phyloP scores from a whole-genome alignment of 2,113 vertebrate species.

The Indicator maculatus region DNA sequence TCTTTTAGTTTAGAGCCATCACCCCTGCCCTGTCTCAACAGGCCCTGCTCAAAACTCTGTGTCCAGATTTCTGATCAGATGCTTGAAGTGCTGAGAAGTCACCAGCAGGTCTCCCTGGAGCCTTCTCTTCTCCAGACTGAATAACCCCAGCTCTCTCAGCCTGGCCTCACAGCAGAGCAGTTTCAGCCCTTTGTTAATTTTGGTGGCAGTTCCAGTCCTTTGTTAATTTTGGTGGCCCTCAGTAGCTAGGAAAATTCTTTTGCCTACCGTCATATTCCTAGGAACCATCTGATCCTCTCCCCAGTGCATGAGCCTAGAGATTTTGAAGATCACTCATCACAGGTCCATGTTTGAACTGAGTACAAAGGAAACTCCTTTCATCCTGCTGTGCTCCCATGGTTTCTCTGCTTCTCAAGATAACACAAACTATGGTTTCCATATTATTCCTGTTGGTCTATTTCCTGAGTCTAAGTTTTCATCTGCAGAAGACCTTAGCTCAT shows the following conservation, averaged over 20 bases:
- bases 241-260: neutral
- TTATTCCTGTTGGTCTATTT: neutral
- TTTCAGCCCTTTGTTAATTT: too few species aligned
- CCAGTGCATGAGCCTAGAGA: neutral
- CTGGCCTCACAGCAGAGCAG: too few species aligned
- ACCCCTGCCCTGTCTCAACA: too few species aligned
- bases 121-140: too few species aligned
- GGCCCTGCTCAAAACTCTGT: too few species aligned
- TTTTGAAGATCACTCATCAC: neutral
- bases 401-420: neutral
- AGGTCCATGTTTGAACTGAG: neutral
- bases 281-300: neutral
- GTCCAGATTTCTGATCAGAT: too few species aligned
- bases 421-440: neutral
- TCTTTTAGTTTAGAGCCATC: too few species aligned
- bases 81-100: too few species aligned
- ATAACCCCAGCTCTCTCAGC: too few species aligned
- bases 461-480: neutral
- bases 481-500: neutral
- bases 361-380: neutral
- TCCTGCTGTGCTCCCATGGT: neutral
- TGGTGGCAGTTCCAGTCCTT: too few species aligned
- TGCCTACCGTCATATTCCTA: neutral
- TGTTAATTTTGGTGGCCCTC: too few species aligned
- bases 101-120: too few species aligned